Base-by-base conservation (phyloP, 64 coral and sea anemone species). In the Pocillopora verrucosa region DNA sequence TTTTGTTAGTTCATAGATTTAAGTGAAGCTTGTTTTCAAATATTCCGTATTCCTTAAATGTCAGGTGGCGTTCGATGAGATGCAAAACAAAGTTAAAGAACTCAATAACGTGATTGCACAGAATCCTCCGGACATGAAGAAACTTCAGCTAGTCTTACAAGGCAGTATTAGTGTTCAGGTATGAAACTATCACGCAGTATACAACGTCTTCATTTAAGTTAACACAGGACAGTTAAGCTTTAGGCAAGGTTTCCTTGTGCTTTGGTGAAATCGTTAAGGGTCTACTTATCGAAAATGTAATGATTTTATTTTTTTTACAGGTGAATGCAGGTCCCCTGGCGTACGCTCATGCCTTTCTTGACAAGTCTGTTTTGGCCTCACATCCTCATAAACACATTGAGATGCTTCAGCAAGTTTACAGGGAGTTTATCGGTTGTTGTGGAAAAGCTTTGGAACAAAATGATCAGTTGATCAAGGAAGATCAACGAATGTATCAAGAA, bases 81-180 rank as follows among this genome's bases (percentile, higher is more conserved):
- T 98, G 96, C 90, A 95, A 59, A 98, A 98, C 73, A 98, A 98
- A 86, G 96, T 98, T 2, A 92, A 94, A 25, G 96, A 98, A 87
- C 16, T 98, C 7, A 82, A 94, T 36, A 87, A 94, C 51, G 96
- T 98, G 30, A 95, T 89, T 11, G 68, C 90, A 24, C 87, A 93
- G 15, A 94, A 72, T 59, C 96, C 96, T 14, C 96, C 96, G 41
- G 96, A 98, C 62, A 98, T 98, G 96, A 98, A 98, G 60, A 94
- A 87, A 75, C 70, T 98, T 45, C 96, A 98, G 59, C 78, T 98
- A 17, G 89, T 94, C n/a, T 77, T 98, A 80, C 96, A 98, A 84
- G 96, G 96, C 22, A 98, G 96, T 76, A 91, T 98, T n/a, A 94
- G 96, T 68, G 90, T 7, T 51, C 41, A 4, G 41, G 7, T 4